A percentile compares a stretch with the other conserved stretches of the same genome.
These are phyloP conservation scores for Drosophila suzukii DNA, from an alignment of 1,140 invertebrate species.

Conservation along the genomic window DNA sequence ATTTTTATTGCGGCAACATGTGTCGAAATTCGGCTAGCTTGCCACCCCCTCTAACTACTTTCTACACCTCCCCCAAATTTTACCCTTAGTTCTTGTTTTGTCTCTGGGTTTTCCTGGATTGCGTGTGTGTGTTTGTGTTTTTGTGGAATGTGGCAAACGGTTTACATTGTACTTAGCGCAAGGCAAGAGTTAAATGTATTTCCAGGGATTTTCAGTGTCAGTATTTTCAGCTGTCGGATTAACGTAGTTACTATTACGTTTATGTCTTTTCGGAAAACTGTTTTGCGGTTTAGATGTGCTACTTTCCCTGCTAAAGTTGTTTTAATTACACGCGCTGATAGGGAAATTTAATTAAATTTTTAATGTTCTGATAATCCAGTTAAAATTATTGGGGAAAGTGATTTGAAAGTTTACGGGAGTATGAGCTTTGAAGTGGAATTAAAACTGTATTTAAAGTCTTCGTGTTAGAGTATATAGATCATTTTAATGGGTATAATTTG, in stretches of 20 bases:
- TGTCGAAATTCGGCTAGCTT: constrained; percentile 63
- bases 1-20: constrained; percentile 82
- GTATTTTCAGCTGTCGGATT: constrained; percentile 28
- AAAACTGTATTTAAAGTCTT: background rate
- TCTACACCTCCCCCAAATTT: background rate
- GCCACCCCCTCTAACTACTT: background rate
- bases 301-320: constrained; percentile 32
- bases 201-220: constrained; percentile 20
- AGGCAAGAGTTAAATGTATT: constrained; percentile 66
- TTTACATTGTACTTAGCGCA: constrained; percentile 75
- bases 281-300: constrained; percentile 33
- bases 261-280: background rate
- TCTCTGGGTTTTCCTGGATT: constrained; percentile 3
- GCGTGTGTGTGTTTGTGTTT: constrained; percentile 17
- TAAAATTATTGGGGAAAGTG: constrained; percentile 2
- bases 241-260: constrained; percentile 36
- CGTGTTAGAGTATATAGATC: no score
- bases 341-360: constrained; percentile 33
- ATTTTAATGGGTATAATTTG: no score
- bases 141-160: constrained; percentile 59
- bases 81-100: constrained; percentile 30
- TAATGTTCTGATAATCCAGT: constrained; percentile 31
- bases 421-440: background rate
- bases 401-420: background rate
- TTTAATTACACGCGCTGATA: constrained; percentile 13